A percentile compares a stretch with the other conserved stretches of the same genome.
Conservation (phyloP, 2,888 invertebrate species). For the Ennomos fuscantarius region DNA sequence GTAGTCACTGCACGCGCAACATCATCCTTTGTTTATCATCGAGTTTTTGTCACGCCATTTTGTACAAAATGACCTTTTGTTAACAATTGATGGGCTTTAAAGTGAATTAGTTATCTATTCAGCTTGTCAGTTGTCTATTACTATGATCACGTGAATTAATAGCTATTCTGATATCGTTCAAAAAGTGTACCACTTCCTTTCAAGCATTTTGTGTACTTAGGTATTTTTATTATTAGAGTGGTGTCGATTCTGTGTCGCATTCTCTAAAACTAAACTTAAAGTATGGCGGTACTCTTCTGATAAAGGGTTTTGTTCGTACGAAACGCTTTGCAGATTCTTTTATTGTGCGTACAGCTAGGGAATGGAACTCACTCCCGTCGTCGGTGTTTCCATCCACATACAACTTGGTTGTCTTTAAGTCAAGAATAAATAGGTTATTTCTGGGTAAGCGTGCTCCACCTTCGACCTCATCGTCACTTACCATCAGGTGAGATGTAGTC, state of each 20-base stretch:
- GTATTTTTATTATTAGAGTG: constrained; percentile 2
- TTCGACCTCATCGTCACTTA: too few relatives aligned
- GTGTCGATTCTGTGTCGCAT: neutral
- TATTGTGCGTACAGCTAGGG: too few relatives aligned
- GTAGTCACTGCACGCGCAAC: constrained; percentile 64
- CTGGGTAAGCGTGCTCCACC: too few relatives aligned
- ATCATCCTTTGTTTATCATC: constrained; percentile 71
- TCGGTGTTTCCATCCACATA: too few relatives aligned
- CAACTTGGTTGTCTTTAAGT: too few relatives aligned
- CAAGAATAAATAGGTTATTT: too few relatives aligned
- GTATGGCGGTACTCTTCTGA: too few relatives aligned
- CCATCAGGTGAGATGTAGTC: too few relatives aligned
- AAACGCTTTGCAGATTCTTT: too few relatives aligned
- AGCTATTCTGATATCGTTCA: constrained; percentile 19
- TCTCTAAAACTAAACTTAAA: too few relatives aligned
- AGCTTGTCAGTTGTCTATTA: constrained; percentile 12
- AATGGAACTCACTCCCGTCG: too few relatives aligned
- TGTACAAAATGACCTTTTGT: constrained; percentile 55
- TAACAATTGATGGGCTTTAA: constrained; percentile 23
- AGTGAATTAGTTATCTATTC: constrained; percentile 24
- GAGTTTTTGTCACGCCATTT: constrained; percentile 61
- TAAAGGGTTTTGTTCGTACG: too few relatives aligned
- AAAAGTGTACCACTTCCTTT: constrained; percentile 20
- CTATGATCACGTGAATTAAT: constrained; percentile 16
- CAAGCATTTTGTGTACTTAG: constrained; percentile 11